Evolutionary conservation across 2,113 vertebrate species (phyloP), one percentile per base, ranked within the genome.

Genomic region (Dolichotis patagonum): DNA sequence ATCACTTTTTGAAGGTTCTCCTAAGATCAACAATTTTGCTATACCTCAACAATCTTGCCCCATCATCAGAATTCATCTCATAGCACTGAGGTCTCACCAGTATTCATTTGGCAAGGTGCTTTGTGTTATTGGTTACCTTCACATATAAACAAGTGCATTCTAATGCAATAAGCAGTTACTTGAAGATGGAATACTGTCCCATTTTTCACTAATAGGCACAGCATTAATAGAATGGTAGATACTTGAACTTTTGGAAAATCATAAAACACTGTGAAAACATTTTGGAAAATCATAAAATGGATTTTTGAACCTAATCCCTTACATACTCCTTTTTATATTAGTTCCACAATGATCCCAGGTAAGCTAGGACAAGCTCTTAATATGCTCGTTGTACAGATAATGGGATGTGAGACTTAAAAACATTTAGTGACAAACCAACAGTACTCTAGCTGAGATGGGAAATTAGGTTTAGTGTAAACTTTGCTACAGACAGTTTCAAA

Each of bases 241-340:
- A 35, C 58, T 88, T 90, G 24, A 1, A 43, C 32, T 6, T 85
- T 9, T 46, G 19, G 10, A 73, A 73, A 73, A 73, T 12, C 9
- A 24, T 73, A 78, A 77, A 90, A 78, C 41, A 78, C 17, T 88
- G 71, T 43, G 35, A 35, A 71, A 92, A 65, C 54, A 78, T 14
- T 88, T 77, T 35, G 26, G 52, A 90, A 92, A 94, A 88, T 71
- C 32, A 58, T 71, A 85, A 90, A 92, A 89, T 7, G 41, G 19
- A 8, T 83, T 92, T 94, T 69, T 20, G 28, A 75, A 88, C 7
- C 22, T 89, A 63, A n/a, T 3, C 16, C 12, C 54, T 67, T 80
- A 32, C 12, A 20, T 65, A 69, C 8, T 62, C 3, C 20, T 88
- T 81, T 88, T 46, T 26, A 56, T 28, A 52, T 52, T 38, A 38